phyloP scores from a whole-genome alignment of 2,797 vertebrate species.

The Enteromius unitaeniatus region DNA sequence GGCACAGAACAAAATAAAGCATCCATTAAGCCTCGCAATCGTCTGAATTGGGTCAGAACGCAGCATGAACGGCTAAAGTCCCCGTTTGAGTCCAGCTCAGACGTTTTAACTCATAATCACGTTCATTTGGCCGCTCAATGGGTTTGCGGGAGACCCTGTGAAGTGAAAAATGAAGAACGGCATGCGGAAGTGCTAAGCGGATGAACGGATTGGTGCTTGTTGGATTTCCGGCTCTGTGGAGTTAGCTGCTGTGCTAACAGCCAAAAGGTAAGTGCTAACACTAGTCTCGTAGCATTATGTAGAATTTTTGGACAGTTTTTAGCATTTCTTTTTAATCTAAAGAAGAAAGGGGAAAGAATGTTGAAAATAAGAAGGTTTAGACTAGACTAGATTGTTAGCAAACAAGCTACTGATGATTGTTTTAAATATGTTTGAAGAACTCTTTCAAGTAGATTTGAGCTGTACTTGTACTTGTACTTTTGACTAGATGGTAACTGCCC shows the following conservation, averaged over 20 bases:
- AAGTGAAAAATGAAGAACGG: background rate
- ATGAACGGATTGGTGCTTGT: background rate
- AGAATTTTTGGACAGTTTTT: background rate
- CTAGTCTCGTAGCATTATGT: background rate
- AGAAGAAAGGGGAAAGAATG: background rate
- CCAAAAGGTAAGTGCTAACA: background rate
- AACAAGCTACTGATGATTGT: background rate
- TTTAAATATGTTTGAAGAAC: background rate
- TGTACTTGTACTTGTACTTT: background rate
- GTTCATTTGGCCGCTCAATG: background rate
- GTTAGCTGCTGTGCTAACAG: background rate
- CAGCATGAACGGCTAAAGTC: background rate
- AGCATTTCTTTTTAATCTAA: background rate
- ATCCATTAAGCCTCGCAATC: background rate
- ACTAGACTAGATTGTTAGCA: background rate
- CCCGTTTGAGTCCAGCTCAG: background rate
- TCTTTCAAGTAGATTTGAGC: background rate
- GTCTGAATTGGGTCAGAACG: constrained; percentile 16
- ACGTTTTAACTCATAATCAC: constrained; percentile 27
- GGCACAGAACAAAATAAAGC: background rate
- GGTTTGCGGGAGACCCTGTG: background rate
- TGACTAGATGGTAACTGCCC: no score
- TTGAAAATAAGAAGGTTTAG: background rate
- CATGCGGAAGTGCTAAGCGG: constrained; percentile 22
- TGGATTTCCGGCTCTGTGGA: constrained; percentile 8